Evolutionary conservation across 1,140 invertebrate genomes (phyloP).

Genomic region (Drosophila ohnishii): DNA sequence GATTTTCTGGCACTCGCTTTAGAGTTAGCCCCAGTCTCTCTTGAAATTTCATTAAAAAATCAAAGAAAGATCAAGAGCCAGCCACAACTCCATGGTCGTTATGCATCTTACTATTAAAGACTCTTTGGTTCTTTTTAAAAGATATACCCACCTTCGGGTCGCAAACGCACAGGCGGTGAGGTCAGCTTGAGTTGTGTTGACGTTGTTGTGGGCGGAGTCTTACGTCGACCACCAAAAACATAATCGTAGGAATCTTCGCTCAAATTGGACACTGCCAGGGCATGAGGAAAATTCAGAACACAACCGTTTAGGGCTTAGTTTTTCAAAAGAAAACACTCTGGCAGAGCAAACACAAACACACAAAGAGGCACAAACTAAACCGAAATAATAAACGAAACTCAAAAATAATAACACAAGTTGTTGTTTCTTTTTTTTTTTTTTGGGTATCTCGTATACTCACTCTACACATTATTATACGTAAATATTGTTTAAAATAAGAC

Average conservation of each 20-base stretch:
- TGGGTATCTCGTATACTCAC: conserved; percentile 33
- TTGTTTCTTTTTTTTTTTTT: conserved; percentile 1
- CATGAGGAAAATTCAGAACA: conserved; percentile 28
- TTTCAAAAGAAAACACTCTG: background rate
- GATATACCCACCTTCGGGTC: conserved; percentile 76
- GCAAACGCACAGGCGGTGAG: conserved; percentile 81
- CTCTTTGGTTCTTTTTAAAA: background rate
- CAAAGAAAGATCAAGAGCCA: background rate
- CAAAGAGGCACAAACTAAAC: conserved; percentile 30
- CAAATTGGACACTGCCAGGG: conserved; percentile 82
- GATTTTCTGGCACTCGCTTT: background rate
- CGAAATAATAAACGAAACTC: conserved; percentile 32
- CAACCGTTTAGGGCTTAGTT: conserved; percentile 20
- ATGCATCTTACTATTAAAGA: background rate
- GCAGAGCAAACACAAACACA: conserved; percentile 9
- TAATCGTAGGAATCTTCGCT: conserved; percentile 83
- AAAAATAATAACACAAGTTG: conserved; percentile 27
- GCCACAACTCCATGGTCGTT: background rate
- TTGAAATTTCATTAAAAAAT: background rate
- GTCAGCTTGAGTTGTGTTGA: conserved; percentile 83
- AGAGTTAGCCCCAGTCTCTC: background rate
- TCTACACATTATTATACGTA: conserved; percentile 38
- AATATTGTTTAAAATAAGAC: conserved; percentile 41
- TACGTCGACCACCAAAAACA: conserved; percentile 83
- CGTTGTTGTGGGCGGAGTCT: conserved; percentile 82